A percentile compares a stretch with the other conserved stretches of the same genome.
phyloP scores from a whole-genome alignment of 2,888 invertebrate genomes.

The Eulithis prunata region DNA sequence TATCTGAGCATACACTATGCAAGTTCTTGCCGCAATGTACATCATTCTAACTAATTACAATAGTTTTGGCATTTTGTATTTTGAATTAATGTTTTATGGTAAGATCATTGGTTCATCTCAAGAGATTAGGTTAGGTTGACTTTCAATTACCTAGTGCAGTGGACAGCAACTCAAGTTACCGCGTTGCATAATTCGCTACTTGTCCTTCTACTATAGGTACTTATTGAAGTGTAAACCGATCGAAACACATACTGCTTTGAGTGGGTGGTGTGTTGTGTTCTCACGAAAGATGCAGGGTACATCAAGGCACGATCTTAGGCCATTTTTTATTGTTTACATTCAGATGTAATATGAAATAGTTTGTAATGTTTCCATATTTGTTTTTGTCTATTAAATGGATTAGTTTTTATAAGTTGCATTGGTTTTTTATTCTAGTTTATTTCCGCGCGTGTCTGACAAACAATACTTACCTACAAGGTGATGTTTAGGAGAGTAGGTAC shows the following conservation, averaged over 20 bases:
- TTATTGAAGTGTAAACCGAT: no score
- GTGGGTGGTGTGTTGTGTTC: no score
- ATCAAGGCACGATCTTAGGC: background rate
- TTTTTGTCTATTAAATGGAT: constrained; percentile 3
- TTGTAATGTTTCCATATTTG: background rate
- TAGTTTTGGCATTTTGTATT: constrained; percentile 2
- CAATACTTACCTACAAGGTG: background rate
- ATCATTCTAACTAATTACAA: background rate
- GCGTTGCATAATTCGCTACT: no score
- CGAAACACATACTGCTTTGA: no score
- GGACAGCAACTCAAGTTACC: no score
- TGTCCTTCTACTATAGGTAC: no score
- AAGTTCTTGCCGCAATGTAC: background rate
- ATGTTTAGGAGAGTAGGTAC: background rate
- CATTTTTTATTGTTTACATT: background rate
- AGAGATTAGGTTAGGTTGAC: no score
- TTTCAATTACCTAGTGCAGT: no score
- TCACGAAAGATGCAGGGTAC: background rate
- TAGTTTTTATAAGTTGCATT: background rate
- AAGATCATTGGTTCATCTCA: no score
- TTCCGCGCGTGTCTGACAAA: no score
- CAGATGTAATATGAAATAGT: background rate
- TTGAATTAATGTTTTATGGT: background rate
- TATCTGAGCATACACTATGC: background rate
- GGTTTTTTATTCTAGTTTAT: background rate